Conservation (phyloP, 1,140 invertebrate species). For the Meloidogyne floridensis region DNA sequence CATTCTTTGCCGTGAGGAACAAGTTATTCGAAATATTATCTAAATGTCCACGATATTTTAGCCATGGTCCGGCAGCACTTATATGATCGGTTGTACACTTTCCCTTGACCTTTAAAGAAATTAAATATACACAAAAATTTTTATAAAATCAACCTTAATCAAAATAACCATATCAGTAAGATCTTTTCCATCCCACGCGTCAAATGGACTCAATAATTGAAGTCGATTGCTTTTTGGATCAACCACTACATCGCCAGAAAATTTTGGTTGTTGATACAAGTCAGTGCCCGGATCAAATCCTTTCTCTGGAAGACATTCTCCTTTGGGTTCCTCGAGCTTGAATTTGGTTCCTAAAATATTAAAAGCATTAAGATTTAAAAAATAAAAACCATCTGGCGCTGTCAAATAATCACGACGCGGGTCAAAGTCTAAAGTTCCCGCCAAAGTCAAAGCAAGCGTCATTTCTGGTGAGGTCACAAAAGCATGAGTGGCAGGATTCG, state of each 20-base stretch:
- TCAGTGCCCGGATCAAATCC: slow-evolving; percentile 97
- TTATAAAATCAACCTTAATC: slow-evolving; percentile 76
- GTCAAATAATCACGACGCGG: slow-evolving; percentile 82
- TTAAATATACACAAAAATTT: not conserved
- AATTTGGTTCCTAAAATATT: slow-evolving; percentile 80
- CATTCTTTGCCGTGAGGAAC: slow-evolving; percentile 94
- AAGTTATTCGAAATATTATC: slow-evolving; percentile 99
- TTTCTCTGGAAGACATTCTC: slow-evolving; percentile 84
- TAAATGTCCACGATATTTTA: slow-evolving; percentile 97
- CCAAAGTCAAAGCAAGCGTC: slow-evolving; percentile 90
- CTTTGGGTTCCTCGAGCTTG: slow-evolving; percentile 83
- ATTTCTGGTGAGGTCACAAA: slow-evolving; percentile 99
- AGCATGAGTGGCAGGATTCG: slow-evolving; percentile 95
- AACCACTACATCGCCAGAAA: slow-evolving; percentile 79
- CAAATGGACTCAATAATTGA: slow-evolving; percentile 90
- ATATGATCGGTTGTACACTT: slow-evolving; percentile 56
- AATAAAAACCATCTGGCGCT: slow-evolving; percentile 68
- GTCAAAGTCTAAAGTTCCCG: slow-evolving; percentile 91
- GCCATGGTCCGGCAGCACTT: slow-evolving; percentile 87
- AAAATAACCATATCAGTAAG: slow-evolving; percentile 84
- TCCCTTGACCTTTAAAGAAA: slow-evolving; percentile 62
- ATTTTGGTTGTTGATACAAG: slow-evolving; percentile 87
- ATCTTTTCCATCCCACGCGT: slow-evolving; percentile 95
- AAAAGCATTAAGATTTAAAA: slow-evolving; percentile 39
- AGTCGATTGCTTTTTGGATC: slow-evolving; percentile 85